Evolutionary conservation across 1,140 invertebrate species (phyloP).

Genomic region (Fopius arisanus): DNA sequence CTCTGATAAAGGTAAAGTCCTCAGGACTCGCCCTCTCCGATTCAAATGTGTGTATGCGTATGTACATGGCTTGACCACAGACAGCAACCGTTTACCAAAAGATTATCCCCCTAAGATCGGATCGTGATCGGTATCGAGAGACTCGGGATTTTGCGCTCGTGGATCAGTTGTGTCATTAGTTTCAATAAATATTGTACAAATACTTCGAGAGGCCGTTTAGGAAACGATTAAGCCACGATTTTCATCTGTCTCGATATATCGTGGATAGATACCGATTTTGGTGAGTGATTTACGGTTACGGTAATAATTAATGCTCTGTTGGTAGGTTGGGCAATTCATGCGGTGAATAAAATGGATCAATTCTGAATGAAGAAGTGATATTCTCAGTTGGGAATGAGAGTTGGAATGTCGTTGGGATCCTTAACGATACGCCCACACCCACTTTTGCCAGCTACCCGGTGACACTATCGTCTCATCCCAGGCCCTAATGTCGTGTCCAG

Average conservation of each 20-base stretch:
- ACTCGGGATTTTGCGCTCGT: constrained; percentile 27
- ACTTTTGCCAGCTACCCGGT: constrained; percentile 48
- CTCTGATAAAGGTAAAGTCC: constrained; percentile 57
- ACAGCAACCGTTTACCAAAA: constrained; percentile 54
- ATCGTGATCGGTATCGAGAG: constrained; percentile 38
- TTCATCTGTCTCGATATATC: neutral
- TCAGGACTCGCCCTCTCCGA: constrained; percentile 18
- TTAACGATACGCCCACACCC: constrained; percentile 45
- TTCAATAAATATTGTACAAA: constrained; percentile 1
- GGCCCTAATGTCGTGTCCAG: constrained; percentile 61
- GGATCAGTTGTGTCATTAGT: constrained; percentile 16
- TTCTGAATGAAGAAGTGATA: constrained; percentile 18
- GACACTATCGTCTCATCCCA: constrained; percentile 60
- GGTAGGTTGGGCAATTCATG: neutral
- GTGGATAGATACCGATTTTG: neutral
- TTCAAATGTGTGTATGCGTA: constrained; percentile 2
- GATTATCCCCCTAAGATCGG: constrained; percentile 54
- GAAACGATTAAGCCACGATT: neutral
- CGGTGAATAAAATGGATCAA: constrained; percentile 6
- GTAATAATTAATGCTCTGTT: neutral
- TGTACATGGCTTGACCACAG: constrained; percentile 1
- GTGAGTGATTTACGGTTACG: neutral
- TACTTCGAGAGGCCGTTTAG: neutral
- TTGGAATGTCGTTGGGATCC: constrained; percentile 14
- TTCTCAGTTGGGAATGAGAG: constrained; percentile 5